These are phyloP conservation scores for Pseudoips prasinana DNA, from an alignment of 2,888 invertebrate genomes.

Conservation along the genomic window DNA sequence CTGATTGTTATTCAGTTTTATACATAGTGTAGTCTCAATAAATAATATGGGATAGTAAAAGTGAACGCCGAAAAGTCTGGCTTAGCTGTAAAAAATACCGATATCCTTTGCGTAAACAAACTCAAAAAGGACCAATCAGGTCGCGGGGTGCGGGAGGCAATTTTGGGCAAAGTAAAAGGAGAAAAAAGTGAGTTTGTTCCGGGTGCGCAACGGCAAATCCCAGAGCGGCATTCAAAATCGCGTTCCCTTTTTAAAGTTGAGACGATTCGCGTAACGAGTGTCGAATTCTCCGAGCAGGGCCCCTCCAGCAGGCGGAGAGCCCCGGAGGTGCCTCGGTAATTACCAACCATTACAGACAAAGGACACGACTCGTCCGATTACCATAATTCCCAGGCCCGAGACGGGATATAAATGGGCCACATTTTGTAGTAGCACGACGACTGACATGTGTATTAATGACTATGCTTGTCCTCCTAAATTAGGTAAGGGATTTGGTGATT, in stretches of 20 bases:
- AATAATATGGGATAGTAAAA: constrained; percentile 54
- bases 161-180: constrained; percentile 52
- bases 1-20: constrained; percentile 64
- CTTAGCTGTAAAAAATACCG: constrained; percentile 43
- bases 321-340: constrained; percentile 77
- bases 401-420: constrained; percentile 77
- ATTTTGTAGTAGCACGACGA: constrained; percentile 79
- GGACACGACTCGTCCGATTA: constrained; percentile 80
- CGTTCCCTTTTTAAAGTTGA: constrained; percentile 79
- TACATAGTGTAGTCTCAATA: constrained; percentile 55
- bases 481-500: constrained; percentile 77
- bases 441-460: constrained; percentile 81
- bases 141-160: constrained; percentile 35
- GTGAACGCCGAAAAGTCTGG: constrained; percentile 42
- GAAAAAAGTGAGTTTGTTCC: constrained; percentile 55
- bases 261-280: constrained; percentile 80
- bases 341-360: constrained; percentile 81
- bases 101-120: constrained; percentile 45
- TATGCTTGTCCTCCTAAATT: constrained; percentile 80
- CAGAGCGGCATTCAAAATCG: constrained; percentile 71
- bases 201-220: constrained; percentile 60
- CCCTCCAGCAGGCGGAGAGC: constrained; percentile 65
- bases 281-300: constrained; percentile 72
- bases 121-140: constrained; percentile 32
- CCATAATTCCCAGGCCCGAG: constrained; percentile 78